Evolutionary conservation across 2,888 invertebrate species (phyloP).

Genomic region (Drosophila hamatofila): DNA sequence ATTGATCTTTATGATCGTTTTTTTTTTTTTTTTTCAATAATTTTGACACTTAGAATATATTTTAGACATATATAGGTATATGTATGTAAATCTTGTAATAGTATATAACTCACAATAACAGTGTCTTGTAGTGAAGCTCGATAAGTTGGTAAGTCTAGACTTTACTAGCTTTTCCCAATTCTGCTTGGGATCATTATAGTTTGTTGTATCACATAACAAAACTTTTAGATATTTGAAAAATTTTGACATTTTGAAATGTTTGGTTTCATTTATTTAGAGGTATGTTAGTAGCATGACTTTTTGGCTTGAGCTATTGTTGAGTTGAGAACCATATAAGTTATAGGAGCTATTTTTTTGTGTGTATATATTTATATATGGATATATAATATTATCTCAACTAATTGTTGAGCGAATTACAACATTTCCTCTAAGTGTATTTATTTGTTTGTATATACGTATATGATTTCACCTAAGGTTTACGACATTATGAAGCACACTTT

Average conservation of each 20-base stretch:
- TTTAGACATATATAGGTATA: constrained; percentile 1
- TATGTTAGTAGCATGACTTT: constrained; percentile 47
- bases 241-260: constrained; percentile 35
- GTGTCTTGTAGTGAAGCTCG: constrained; percentile 49
- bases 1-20: constrained; percentile 1
- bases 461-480: constrained; percentile 4
- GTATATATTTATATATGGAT: neutral
- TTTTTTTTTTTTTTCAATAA: constrained; percentile 1
- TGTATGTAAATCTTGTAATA: neutral
- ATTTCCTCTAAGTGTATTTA: neutral
- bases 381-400: neutral
- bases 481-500: constrained; percentile 1
- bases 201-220: constrained; percentile 18
- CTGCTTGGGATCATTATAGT: neutral
- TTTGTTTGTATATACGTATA: constrained; percentile 1
- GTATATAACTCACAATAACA: constrained; percentile 38
- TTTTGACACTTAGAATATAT: constrained; percentile 9
- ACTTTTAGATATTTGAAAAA: constrained; percentile 1
- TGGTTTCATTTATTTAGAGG: constrained; percentile 37
- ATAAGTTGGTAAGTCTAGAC: constrained; percentile 30
- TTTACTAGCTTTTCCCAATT: constrained; percentile 7
- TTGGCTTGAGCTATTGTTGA: constrained; percentile 51
- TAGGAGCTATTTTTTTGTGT: neutral
- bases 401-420: constrained; percentile 2
- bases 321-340: constrained; percentile 35